These are phyloP conservation scores for Rhea pennata DNA, from an alignment of 2,113 vertebrate species.

Conservation along the genomic window DNA sequence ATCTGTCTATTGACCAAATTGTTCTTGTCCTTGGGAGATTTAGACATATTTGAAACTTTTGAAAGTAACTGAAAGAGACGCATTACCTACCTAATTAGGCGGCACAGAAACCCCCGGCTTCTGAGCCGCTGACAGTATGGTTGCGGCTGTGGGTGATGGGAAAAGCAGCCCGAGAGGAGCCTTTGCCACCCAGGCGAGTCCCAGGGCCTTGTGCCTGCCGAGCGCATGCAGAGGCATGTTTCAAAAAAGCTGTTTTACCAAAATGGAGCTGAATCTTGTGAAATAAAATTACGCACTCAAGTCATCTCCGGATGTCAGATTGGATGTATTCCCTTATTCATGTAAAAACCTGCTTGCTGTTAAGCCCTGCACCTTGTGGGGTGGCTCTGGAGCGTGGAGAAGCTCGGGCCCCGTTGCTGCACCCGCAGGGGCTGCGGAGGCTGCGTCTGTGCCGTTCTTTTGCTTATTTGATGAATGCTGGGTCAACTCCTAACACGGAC, in stretches of 20 bases:
- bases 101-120: not conserved
- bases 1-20: not conserved
- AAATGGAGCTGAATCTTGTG: not conserved
- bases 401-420: too few species aligned
- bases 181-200: not conserved
- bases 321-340: not conserved
- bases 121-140: not conserved
- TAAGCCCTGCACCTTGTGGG: too few species aligned
- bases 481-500: rapidly evolving
- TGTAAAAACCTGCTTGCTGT: too few species aligned
- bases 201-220: not conserved
- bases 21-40: not conserved
- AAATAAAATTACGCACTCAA: not conserved
- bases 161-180: not conserved
- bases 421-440: too few species aligned
- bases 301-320: not conserved
- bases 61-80: slow-evolving; percentile 6
- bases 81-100: not conserved
- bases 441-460: not conserved
- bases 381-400: too few species aligned
- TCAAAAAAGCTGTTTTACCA: not conserved
- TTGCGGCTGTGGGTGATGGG: not conserved
- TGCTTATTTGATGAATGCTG: not conserved
- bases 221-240: not conserved
- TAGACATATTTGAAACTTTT: slow-evolving; percentile 18